Conservation (phyloP, 2,797 vertebrate genomes). For the Phrynocephalus vlangalii region DNA sequence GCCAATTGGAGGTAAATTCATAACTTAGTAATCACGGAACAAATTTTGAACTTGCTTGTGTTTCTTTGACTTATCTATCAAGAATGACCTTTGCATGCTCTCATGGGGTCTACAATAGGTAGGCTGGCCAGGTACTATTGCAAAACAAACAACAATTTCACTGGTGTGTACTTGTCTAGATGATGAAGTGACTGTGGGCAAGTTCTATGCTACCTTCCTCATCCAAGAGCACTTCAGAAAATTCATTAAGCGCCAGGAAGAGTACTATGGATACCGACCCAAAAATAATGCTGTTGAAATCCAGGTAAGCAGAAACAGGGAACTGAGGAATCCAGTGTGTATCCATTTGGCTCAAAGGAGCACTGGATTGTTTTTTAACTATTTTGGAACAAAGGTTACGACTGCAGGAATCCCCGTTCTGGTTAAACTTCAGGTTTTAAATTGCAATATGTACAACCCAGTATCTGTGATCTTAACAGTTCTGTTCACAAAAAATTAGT, state of each 20-base stretch:
- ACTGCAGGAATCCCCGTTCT: background rate
- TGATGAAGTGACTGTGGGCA: constrained; percentile 98
- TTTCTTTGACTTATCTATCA: background rate
- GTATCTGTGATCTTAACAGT: background rate
- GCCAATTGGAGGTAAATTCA: constrained; percentile 90
- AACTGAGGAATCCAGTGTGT: background rate
- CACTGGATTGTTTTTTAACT: background rate
- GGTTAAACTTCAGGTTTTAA: background rate
- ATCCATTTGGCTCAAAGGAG: background rate
- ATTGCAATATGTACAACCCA: background rate
- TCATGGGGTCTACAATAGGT: background rate
- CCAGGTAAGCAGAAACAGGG: constrained; percentile 79
- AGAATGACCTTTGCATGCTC: background rate
- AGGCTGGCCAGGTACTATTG: rapidly evolving
- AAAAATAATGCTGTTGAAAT: constrained; percentile 91
- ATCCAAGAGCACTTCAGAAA: constrained; percentile 98
- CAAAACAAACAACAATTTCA: background rate
- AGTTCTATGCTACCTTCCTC: constrained; percentile 98
- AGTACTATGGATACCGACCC: constrained; percentile 95
- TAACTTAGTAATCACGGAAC: background rate
- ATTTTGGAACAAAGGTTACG: background rate
- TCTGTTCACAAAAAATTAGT: background rate
- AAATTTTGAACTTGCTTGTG: background rate
- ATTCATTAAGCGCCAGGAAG: constrained; percentile 96
- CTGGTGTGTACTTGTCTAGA: constrained; percentile 78